A percentile compares a stretch with the other conserved stretches of the same genome.
Conservation (phyloP, 2,113 vertebrate species). For the Cricetomys ansorgei region DNA sequence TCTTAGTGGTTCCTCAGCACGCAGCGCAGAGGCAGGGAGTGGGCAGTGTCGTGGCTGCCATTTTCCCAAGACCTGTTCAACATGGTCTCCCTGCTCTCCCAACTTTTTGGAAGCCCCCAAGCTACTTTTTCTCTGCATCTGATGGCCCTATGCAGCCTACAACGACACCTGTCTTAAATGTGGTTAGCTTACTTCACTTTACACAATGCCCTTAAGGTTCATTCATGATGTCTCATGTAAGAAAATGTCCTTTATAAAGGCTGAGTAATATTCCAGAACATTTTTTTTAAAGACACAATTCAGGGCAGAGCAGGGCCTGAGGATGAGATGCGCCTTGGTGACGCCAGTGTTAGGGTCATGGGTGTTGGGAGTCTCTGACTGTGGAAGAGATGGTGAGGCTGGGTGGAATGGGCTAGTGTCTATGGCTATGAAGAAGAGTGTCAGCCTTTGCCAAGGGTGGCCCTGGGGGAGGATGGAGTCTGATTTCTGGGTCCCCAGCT, state of each 20-base stretch:
- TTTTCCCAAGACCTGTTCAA: neutral
- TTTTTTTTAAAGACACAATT: neutral
- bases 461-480: neutral
- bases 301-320: neutral
- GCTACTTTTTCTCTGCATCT: neutral
- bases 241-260: neutral
- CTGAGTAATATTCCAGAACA: neutral
- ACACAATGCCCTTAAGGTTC: neutral
- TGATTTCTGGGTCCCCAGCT: accelerated
- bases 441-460: neutral
- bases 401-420: neutral
- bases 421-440: accelerated
- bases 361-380: neutral
- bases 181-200: neutral
- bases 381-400: neutral
- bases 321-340: neutral
- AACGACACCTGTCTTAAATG: neutral
- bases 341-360: neutral
- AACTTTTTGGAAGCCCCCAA: neutral
- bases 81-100: neutral
- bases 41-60: no score
- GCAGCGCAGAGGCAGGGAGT: neutral
- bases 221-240: neutral
- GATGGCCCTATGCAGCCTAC: neutral
- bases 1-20: neutral